A percentile compares a stretch with the other conserved stretches of the same genome.
These are phyloP conservation scores for Unio delphinus DNA, from an alignment of 2,888 invertebrate genomes.

Conservation along the genomic window DNA sequence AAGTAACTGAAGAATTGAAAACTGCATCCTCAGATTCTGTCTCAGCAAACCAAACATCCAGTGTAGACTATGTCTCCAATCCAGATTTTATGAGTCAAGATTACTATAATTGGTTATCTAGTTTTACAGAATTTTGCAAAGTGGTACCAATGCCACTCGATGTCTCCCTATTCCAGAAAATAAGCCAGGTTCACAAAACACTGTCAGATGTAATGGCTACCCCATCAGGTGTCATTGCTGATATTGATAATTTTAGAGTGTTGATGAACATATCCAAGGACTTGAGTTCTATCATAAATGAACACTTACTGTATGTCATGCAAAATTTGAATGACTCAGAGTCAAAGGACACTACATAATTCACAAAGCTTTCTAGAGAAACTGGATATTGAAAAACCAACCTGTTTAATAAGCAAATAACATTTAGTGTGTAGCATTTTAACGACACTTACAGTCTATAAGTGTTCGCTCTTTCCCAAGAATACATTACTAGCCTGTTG, in stretches of 20 bases:
- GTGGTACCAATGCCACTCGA: conserved; percentile 61
- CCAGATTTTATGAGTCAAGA: conserved; percentile 66
- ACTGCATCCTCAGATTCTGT: not conserved
- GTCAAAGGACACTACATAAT: not conserved
- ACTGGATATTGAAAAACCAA: no score
- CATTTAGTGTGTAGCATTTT: no score
- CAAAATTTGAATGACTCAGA: conserved; percentile 40
- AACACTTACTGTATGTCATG: conserved; percentile 61
- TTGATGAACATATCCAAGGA: conserved; percentile 66
- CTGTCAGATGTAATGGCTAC: conserved; percentile 66
- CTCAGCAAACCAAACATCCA: conserved; percentile 4
- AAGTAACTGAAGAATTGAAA: not conserved
- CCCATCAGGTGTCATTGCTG: conserved; percentile 63
- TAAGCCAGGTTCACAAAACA: conserved; percentile 67
- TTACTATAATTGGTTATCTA: conserved; percentile 67
- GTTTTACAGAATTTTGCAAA: conserved; percentile 64
- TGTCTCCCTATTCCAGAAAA: conserved; percentile 62
- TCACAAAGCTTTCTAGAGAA: no score
- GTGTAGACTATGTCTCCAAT: conserved; percentile 54
- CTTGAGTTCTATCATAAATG: conserved; percentile 59
- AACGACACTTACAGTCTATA: no score
- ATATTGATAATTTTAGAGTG: conserved; percentile 63
- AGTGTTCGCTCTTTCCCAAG: no score
- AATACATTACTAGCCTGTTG: no score
- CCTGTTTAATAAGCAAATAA: no score